phyloP scores from a whole-genome alignment of 2,797 vertebrate genomes.

The Triplophysa bombifrons region DNA sequence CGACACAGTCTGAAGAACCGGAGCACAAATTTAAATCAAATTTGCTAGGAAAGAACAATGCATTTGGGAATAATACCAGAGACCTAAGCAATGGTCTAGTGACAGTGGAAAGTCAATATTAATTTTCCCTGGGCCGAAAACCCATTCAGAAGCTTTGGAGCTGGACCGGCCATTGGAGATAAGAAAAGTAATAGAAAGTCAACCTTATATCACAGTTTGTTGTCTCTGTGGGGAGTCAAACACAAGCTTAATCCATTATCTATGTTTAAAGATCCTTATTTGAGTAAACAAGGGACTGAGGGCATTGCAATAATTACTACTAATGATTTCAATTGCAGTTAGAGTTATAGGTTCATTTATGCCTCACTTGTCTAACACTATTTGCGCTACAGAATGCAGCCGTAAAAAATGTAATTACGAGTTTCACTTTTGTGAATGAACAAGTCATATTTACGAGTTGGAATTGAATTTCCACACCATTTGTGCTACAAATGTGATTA shows the following conservation, averaged over 20 bases:
- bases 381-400: not conserved
- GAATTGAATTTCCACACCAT: too few relatives aligned
- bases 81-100: constrained; percentile 21
- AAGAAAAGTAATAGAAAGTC: constrained; percentile 35
- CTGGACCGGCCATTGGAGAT: constrained; percentile 22
- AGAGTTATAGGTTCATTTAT: not conserved
- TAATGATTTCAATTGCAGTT: not conserved
- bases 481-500: too few relatives aligned
- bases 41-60: constrained; percentile 29
- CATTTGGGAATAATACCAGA: constrained; percentile 30
- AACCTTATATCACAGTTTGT: constrained; percentile 35
- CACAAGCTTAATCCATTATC: not conserved
- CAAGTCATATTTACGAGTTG: too few relatives aligned
- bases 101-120: constrained; percentile 51
- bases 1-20: constrained; percentile 8
- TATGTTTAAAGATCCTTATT: constrained; percentile 12
- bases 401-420: too few relatives aligned
- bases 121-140: constrained; percentile 40
- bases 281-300: not conserved
- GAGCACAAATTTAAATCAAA: constrained; percentile 9
- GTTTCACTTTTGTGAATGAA: too few relatives aligned
- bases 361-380: not conserved
- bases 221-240: not conserved
- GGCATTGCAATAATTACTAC: not conserved
- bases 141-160: constrained; percentile 24